phyloP scores from a whole-genome alignment of 2,797 vertebrate genomes.

The Furcifer pardalis region DNA sequence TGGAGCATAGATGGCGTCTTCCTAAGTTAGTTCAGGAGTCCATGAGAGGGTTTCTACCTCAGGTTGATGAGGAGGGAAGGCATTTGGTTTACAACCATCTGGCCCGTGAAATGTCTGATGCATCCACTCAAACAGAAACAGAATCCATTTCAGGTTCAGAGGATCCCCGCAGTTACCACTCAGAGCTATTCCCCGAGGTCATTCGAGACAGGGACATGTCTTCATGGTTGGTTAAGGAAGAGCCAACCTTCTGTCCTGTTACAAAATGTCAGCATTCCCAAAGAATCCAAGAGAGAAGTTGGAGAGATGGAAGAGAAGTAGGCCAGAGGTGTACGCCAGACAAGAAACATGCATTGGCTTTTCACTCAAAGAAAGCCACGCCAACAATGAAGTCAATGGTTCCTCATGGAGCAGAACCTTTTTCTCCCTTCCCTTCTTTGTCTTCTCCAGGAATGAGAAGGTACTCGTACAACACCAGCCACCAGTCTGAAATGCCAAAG shows the following conservation, averaged over 20 bases:
- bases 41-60: no score
- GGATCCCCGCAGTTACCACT: not conserved
- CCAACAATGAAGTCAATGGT: not conserved
- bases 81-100: not conserved
- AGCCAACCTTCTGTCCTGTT: not conserved
- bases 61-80: not conserved
- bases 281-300: not conserved
- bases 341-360: not conserved
- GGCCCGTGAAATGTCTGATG: no score
- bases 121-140: no score
- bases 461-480: not conserved
- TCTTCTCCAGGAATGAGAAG: accelerated
- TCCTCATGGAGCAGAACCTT: no score
- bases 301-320: not conserved
- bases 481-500: no score
- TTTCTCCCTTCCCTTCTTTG: not conserved
- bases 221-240: not conserved
- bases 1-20: not conserved
- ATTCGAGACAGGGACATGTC: no score
- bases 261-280: not conserved
- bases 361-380: not conserved
- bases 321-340: no score
- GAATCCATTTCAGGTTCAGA: not conserved
- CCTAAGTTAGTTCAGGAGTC: not conserved
- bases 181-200: not conserved